These are phyloP conservation scores for Onychomys leucogaster DNA, from an alignment of 2,797 vertebrate species.

Conservation along the genomic window DNA sequence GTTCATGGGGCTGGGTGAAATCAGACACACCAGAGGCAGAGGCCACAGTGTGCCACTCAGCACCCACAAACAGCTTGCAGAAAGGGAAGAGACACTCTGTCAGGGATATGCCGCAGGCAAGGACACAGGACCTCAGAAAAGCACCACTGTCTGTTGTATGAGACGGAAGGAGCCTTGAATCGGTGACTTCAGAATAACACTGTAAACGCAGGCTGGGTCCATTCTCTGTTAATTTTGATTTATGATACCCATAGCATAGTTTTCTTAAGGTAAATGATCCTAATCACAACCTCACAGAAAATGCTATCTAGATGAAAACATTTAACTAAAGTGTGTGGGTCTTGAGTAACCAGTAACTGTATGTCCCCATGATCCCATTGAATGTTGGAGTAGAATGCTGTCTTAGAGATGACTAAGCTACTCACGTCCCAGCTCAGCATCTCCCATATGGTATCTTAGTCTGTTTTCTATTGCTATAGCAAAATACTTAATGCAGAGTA, in stretches of 20 bases:
- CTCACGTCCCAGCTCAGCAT: rapidly evolving
- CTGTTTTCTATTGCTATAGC: background rate
- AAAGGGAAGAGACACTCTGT: background rate
- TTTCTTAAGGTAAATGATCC: background rate
- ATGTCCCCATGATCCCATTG: background rate
- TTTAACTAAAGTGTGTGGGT: background rate
- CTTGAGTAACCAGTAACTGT: background rate
- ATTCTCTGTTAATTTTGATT: conserved; percentile 21
- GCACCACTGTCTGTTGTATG: background rate
- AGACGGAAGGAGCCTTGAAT: background rate
- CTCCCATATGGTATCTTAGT: background rate
- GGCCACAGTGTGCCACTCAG: background rate
- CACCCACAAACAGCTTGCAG: background rate
- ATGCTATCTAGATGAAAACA: background rate
- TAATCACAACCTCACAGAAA: background rate
- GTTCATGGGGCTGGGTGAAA: background rate
- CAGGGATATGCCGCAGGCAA: background rate
- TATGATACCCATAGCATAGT: background rate
- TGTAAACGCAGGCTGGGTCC: background rate
- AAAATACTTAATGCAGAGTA: background rate
- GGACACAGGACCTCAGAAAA: background rate
- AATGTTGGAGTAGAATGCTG: background rate
- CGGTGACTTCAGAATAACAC: background rate
- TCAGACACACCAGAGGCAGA: background rate
- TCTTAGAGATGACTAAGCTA: background rate